Conservation (phyloP, 2,113 vertebrate species). For the Gallinago jamesoni region DNA sequence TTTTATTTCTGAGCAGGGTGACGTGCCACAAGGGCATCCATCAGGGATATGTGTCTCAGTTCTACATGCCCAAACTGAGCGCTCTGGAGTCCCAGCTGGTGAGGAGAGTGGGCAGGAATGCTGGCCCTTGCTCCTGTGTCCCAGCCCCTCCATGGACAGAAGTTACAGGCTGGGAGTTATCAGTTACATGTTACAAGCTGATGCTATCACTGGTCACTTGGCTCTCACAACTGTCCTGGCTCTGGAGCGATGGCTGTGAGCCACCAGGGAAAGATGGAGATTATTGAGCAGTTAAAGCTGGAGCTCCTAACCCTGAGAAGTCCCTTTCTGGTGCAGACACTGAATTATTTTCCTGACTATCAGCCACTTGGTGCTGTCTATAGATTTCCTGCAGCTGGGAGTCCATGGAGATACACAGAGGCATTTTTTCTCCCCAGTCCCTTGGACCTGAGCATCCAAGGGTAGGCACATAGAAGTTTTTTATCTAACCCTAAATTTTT, state of each 20-base stretch:
- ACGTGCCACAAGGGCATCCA: accelerated
- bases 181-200: background rate
- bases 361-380: background rate
- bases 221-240: background rate
- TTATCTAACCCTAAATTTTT: background rate
- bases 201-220: background rate
- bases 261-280: background rate
- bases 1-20: background rate
- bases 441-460: background rate
- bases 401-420: background rate
- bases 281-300: background rate
- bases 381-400: background rate
- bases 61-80: background rate
- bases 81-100: background rate
- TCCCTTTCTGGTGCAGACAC: background rate
- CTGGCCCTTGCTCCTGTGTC: background rate
- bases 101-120: background rate
- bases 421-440: background rate
- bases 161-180: background rate
- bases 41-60: accelerated
- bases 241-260: accelerated
- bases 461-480: background rate
- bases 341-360: background rate
- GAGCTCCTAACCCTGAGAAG: background rate
- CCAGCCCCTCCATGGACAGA: background rate